These are phyloP conservation scores for Ameiurus melas DNA, from an alignment of 2,113 vertebrate genomes.

Conservation along the genomic window DNA sequence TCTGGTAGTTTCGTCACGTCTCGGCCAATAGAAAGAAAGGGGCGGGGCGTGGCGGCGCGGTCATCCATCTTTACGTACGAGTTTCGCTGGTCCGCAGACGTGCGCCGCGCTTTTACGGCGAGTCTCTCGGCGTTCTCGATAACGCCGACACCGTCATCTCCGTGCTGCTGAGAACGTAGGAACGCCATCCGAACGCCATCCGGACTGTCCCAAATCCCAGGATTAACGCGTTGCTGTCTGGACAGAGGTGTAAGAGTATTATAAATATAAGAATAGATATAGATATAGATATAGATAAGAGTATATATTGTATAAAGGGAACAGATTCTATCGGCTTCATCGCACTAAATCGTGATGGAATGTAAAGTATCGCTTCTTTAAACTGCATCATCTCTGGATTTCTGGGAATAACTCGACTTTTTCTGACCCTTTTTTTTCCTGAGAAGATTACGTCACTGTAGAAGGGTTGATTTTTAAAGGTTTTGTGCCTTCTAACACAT, in stretches of 20 bases:
- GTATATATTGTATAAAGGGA: not conserved
- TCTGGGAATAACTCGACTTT: not conserved
- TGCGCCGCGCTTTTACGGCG: too few relatives aligned
- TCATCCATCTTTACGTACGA: not conserved
- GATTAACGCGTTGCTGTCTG: not conserved
- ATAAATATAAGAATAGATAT: too few relatives aligned
- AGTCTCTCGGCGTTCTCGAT: too few relatives aligned
- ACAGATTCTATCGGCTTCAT: not conserved
- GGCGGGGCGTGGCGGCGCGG: not conserved
- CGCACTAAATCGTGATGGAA: conserved; percentile 2
- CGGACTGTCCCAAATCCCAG: not conserved
- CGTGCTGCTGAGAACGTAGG: not conserved
- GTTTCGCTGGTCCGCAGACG: not conserved
- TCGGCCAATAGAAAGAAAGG: not conserved
- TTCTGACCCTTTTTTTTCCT: not conserved
- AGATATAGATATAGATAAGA: not conserved
- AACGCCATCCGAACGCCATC: not conserved
- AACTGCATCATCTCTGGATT: not conserved
- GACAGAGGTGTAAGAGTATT: not conserved
- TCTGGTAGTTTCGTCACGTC: not conserved
- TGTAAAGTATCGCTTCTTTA: not conserved
- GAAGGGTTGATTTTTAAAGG: not conserved
- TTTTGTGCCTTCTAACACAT: conserved; percentile 44
- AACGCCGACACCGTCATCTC: too few relatives aligned
- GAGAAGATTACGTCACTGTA: not conserved